A percentile compares a stretch with the other conserved stretches of the same genome.
phyloP scores from a whole-genome alignment of 1,140 invertebrate species.

The Ruditapes philippinarum region DNA sequence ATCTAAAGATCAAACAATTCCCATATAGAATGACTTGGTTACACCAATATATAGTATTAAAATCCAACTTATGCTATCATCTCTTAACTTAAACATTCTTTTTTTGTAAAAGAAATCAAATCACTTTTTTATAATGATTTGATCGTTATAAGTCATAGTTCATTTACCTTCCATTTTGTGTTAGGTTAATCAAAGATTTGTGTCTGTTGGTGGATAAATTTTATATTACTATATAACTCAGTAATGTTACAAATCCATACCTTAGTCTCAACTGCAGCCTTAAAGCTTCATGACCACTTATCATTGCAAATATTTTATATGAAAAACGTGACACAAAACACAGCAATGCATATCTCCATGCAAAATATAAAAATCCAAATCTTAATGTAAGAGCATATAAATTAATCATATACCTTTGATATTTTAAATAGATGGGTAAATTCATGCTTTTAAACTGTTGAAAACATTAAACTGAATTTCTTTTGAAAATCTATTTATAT shows the following conservation, averaged over 20 bases:
- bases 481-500: background rate
- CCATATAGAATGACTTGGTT: too few species aligned
- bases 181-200: too few species aligned
- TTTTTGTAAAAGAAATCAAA: too few species aligned
- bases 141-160: too few species aligned
- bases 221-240: background rate
- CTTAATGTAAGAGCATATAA: background rate
- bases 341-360: background rate
- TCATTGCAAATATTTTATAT: background rate
- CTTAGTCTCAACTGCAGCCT: conserved; percentile 8
- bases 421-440: conserved; percentile 16
- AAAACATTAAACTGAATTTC: background rate
- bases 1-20: too few species aligned
- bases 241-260: conserved; percentile 5
- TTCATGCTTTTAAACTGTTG: conserved; percentile 5
- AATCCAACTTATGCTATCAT: too few species aligned
- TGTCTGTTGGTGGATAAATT: too few species aligned
- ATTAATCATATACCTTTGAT: conserved; percentile 11
- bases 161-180: too few species aligned
- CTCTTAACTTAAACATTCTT: too few species aligned
- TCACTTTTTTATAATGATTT: too few species aligned
- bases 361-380: background rate
- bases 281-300: background rate
- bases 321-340: background rate
- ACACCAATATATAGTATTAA: too few species aligned